These are phyloP conservation scores for Lophotis ruficrista DNA, from an alignment of 2,113 vertebrate species.

Conservation along the genomic window DNA sequence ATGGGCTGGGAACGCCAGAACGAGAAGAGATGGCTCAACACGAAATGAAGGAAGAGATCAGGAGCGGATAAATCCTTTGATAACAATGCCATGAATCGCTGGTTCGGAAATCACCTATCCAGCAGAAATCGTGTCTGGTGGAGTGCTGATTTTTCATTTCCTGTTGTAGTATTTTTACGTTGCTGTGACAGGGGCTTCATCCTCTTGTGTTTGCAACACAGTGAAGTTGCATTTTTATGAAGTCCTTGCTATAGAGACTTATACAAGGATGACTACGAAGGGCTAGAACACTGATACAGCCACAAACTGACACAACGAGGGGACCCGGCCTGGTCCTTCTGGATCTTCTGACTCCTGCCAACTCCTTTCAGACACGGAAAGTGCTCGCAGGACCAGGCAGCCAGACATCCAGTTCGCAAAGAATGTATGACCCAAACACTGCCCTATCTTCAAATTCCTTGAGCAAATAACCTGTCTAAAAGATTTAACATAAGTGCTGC, in stretches of 20 bases:
- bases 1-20: background rate
- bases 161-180: rapidly evolving
- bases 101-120: background rate
- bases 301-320: background rate
- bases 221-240: background rate
- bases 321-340: background rate
- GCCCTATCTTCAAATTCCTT: background rate
- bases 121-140: background rate
- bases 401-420: background rate
- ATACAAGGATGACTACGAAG: background rate
- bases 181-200: background rate
- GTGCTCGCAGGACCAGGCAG: background rate
- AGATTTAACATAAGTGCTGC: background rate
- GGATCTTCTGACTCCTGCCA: background rate
- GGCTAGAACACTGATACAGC: background rate
- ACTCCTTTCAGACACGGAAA: background rate
- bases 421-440: background rate
- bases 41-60: background rate
- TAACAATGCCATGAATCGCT: background rate
- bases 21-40: background rate
- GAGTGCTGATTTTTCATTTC: background rate
- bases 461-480: background rate
- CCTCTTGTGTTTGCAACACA: background rate
- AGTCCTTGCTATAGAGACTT: background rate
- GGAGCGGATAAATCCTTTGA: background rate